Conservation (phyloP, 2,888 invertebrate species). For the Nematopogon swammerdamellus region DNA sequence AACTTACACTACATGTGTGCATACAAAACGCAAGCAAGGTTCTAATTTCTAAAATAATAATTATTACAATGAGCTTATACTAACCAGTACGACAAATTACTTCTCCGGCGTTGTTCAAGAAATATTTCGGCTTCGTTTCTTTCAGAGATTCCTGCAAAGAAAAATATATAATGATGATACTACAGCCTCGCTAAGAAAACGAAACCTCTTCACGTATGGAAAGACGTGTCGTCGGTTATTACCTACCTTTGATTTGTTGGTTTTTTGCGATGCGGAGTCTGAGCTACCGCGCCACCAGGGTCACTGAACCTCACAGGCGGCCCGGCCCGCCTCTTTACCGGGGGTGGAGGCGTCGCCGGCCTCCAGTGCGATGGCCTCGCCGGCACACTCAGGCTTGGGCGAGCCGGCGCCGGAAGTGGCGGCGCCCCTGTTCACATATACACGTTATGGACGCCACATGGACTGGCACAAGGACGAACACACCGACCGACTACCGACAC, state of each 20-base stretch:
- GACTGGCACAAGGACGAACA: no score
- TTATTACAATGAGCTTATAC: no score
- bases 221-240: no score
- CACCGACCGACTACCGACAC: no score
- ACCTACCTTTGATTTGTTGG: slow-evolving; percentile 49
- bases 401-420: slow-evolving; percentile 30
- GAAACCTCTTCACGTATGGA: no score
- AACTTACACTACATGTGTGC: no score
- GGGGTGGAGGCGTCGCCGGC: slow-evolving; percentile 32
- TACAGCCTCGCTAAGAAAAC: no score
- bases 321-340: slow-evolving; percentile 48
- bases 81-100: slow-evolving; percentile 46
- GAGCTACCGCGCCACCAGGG: slow-evolving; percentile 57
- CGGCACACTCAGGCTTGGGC: slow-evolving; percentile 28
- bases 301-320: slow-evolving; percentile 61
- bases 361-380: slow-evolving; percentile 23
- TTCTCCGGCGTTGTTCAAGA: slow-evolving; percentile 50
- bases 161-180: no score
- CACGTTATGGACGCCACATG: not conserved
- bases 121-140: slow-evolving; percentile 46
- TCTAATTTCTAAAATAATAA: no score
- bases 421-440: slow-evolving; percentile 6
- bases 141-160: slow-evolving; percentile 39
- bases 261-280: slow-evolving; percentile 48
- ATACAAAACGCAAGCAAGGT: no score